A percentile compares a stretch with the other conserved stretches of the same genome.
These are phyloP conservation scores for Actenoides lindsayi DNA, from an alignment of 2,113 vertebrate species.

Conservation along the genomic window DNA sequence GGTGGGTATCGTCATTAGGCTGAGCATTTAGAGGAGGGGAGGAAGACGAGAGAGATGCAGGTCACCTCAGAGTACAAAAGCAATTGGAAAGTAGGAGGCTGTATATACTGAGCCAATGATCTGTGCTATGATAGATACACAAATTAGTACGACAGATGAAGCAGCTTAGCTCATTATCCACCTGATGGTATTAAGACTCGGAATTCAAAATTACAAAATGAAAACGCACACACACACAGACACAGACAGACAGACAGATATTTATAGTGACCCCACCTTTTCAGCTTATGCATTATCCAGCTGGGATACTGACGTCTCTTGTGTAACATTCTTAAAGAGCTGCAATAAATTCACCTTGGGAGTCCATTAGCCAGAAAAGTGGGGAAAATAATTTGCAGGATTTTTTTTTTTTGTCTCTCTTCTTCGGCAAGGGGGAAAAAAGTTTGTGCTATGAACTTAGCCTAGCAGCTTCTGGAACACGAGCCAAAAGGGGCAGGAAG, in stretches of 20 bases:
- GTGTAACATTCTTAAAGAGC: constrained; percentile 55
- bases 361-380: constrained; percentile 34
- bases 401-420: constrained; percentile 54
- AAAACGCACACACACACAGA: constrained; percentile 20
- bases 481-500: constrained; percentile 86
- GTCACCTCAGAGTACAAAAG: constrained; percentile 50
- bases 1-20: constrained; percentile 17
- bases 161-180: constrained; percentile 54
- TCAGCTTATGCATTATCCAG: constrained; percentile 73
- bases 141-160: constrained; percentile 54
- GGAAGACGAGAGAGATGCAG: neutral
- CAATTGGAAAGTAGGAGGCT: constrained; percentile 62
- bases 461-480: constrained; percentile 79
- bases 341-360: constrained; percentile 45
- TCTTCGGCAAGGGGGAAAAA: constrained; percentile 70
- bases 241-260: constrained; percentile 30
- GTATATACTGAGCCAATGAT: constrained; percentile 19
- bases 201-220: constrained; percentile 28
- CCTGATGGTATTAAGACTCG: constrained; percentile 29
- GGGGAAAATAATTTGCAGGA: constrained; percentile 56
- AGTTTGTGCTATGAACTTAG: constrained; percentile 78
- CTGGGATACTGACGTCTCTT: constrained; percentile 41
- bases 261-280: constrained; percentile 80
- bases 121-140: constrained; percentile 51
- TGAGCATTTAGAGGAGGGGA: neutral